Evolutionary conservation across 1,140 invertebrate genomes (phyloP).

Genomic region (Zaprionus lachaisei): DNA sequence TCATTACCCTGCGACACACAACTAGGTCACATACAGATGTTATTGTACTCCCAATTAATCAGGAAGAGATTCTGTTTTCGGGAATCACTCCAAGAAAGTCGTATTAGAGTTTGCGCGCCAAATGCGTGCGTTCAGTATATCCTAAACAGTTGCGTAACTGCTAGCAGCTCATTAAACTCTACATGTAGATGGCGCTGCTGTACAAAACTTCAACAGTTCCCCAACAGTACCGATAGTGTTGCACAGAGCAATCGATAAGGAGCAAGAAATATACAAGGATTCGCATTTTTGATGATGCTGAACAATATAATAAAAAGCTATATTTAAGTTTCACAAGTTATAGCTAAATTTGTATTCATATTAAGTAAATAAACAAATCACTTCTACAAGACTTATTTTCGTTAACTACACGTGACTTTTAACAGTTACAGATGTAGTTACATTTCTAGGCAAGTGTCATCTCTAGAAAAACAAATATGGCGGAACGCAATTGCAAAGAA

Average conservation of each 20-base stretch:
- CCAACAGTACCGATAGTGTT: background rate
- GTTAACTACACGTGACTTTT: background rate
- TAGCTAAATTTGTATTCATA: background rate
- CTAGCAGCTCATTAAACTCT: background rate
- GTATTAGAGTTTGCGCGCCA: background rate
- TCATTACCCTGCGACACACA: constrained; percentile 11
- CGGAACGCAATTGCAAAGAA: constrained; percentile 66
- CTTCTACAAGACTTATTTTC: background rate
- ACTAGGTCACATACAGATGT: constrained; percentile 31
- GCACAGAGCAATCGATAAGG: background rate
- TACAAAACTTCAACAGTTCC: background rate
- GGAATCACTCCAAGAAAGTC: background rate
- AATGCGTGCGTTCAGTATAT: background rate
- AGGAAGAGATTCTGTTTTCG: background rate
- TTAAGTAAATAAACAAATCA: background rate
- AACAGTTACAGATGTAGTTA: constrained; percentile 22
- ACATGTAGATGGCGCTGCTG: constrained; percentile 18
- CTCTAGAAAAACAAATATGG: constrained; percentile 73
- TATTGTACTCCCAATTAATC: background rate
- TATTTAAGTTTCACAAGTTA: background rate
- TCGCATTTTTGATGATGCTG: background rate
- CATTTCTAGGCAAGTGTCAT: constrained; percentile 34
- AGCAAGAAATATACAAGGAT: background rate
- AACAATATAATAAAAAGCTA: background rate
- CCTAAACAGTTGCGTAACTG: background rate